Conservation (phyloP, 2,888 invertebrate species). For the Sarcophaga caerulescens region DNA sequence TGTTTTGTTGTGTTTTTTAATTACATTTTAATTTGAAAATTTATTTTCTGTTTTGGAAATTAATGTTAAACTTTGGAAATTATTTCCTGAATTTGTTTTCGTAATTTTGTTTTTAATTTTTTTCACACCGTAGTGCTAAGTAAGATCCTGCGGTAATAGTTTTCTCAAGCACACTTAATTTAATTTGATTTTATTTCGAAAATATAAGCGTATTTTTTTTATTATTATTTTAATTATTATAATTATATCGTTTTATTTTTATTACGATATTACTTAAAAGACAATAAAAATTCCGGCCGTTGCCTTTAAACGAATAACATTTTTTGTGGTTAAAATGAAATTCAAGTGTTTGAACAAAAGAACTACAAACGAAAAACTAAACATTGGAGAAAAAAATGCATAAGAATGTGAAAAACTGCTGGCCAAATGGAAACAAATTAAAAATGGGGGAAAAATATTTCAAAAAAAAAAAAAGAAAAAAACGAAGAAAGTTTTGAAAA, state of each 20-base stretch:
- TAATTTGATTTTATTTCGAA: not conserved
- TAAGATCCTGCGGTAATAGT: not conserved
- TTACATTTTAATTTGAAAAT: not conserved
- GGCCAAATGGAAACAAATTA: constrained; percentile 58
- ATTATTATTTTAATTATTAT: too few relatives aligned
- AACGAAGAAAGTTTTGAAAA: not conserved
- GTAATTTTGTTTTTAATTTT: not conserved
- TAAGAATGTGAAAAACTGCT: constrained; percentile 46
- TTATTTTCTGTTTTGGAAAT: not conserved
- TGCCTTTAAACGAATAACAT: not conserved
- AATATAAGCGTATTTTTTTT: too few relatives aligned
- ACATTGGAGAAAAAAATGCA: constrained; percentile 12
- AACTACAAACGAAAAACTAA: constrained; percentile 58
- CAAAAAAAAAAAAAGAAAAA: too few relatives aligned
- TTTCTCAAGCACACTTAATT: not conserved
- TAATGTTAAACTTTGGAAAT: not conserved
- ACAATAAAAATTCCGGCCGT: too few relatives aligned
- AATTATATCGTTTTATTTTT: too few relatives aligned
- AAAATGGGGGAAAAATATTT: constrained; percentile 9
- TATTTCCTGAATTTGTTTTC: not conserved
- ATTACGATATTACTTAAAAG: too few relatives aligned
- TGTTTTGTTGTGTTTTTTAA: not conserved
- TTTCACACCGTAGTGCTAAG: not conserved
- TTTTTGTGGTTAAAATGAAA: not conserved
- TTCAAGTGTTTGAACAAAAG: constrained; percentile 47